Evolutionary conservation across 2,797 vertebrate species (phyloP), one percentile per base, ranked within the genome.

Genomic region (Hydrocynus forskahlii): DNA sequence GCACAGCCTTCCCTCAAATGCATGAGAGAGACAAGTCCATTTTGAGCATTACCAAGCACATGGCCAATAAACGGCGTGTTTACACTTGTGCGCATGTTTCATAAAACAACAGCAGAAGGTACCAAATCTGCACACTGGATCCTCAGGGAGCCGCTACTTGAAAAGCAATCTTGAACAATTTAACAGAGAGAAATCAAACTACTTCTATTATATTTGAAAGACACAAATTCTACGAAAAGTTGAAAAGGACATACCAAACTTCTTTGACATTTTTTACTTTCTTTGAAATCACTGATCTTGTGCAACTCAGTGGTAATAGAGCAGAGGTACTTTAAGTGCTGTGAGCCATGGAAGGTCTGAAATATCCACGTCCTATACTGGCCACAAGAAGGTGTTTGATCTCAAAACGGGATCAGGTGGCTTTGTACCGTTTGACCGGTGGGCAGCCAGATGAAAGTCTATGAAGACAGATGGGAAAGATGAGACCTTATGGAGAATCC

Each of bases 331-430:
- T 38, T 13, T n/a, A 59, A 62, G 21, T 21, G 38, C 23, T 19
- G 48, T 16, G 48, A 81, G 29, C 10, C 7, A 52, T 19, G 9
- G 7, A 9, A 19, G n/a, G 35, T 16, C 19, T 1, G 43, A 43
- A 38, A 35, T 7, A 35, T 35, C 23, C 43, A 10, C 9, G 21
- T 59, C 72, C 19, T 59, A 29, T 7, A 64, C 48, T 57, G 19
- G 52, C 74, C 72, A 66, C 40, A 73, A 63, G 83, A 69, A 70
- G 72, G 35, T 54, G 79, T 57, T 78, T 78, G 66, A 84, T 63
- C 59, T 80, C 40, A 55, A 48, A 74, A 35, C 50, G 73, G 17
- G 17, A 81, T 81, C 72, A 79, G 29, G 68, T 57, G 43, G 79
- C 38, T 50, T 55, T 50, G 62, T 23, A 6, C 23, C 19, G 68